These are phyloP conservation scores for Agrotis clavis DNA, from an alignment of 2,888 invertebrate species.

Conservation along the genomic window DNA sequence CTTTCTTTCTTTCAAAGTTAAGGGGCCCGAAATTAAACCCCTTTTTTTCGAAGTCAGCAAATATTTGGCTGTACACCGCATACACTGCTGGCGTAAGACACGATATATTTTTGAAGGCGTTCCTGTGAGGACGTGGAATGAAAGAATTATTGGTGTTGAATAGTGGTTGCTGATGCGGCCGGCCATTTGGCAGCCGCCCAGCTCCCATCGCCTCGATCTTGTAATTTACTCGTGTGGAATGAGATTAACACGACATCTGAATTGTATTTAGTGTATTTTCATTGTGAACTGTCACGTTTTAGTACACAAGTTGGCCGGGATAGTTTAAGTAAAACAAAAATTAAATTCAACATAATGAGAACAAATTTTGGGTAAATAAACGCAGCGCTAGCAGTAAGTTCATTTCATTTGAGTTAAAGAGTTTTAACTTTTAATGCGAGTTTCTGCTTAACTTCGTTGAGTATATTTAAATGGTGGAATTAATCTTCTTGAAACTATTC, in stretches of 20 bases:
- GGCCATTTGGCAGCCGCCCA: slow-evolving; percentile 85
- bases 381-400: slow-evolving; percentile 32
- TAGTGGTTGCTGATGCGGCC: slow-evolving; percentile 80
- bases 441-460: slow-evolving; percentile 56
- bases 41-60: slow-evolving; percentile 34
- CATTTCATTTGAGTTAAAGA: slow-evolving; percentile 56
- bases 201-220: slow-evolving; percentile 79
- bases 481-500: slow-evolving; percentile 58
- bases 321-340: slow-evolving; percentile 45
- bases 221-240: slow-evolving; percentile 85
- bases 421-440: slow-evolving; percentile 60
- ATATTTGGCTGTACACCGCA: slow-evolving; percentile 34
- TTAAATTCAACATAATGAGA: slow-evolving; percentile 36
- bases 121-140: slow-evolving; percentile 73
- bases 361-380: slow-evolving; percentile 51
- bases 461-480: slow-evolving; percentile 57
- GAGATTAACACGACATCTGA: slow-evolving; percentile 86
- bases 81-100: slow-evolving; percentile 61
- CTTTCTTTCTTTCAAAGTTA: too few species aligned
- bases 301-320: slow-evolving; percentile 39
- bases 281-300: slow-evolving; percentile 63
- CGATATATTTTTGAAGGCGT: slow-evolving; percentile 70
- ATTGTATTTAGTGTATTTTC: slow-evolving; percentile 80
- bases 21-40: slow-evolving; percentile 6
- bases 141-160: slow-evolving; percentile 82